Base-by-base conservation (phyloP, 2,888 invertebrate species). In the Abrostola tripartita region DNA sequence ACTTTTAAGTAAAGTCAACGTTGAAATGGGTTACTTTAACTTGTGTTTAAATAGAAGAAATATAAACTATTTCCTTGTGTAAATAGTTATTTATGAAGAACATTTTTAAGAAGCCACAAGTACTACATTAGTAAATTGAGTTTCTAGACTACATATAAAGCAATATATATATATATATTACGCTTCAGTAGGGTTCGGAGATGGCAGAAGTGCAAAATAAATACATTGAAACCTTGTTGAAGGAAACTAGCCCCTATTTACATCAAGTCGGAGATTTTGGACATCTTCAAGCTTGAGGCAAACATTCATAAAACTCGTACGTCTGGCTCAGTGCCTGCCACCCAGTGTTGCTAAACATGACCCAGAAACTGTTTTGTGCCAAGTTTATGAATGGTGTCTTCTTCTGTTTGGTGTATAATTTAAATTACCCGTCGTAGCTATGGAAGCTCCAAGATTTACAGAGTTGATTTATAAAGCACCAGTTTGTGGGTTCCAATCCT, bases 281-380 rank as follows among this genome's bases (percentile, higher is more conserved):
- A 49, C 69, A 68, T 61, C 24, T 54, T 35, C n/a, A n/a, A 54
- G 12, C 65, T 74, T 62, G 7, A 60, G 56, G 71, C 62, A 62
- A 56, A 54, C 52, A 61, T 61, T 49, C 51, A 38, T 24, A 12
- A 49, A 40, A 52, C 10, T 40, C 59, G 50, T 65, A 53, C 59
- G 35, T 41, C 69, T 65, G 60, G 60, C 72, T 51, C 42, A 5
- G 50, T 68, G 57, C 65, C 78, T 64, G 40, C 6, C 52, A 52
- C 54, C 52, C 60, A 47, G 55, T 64, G 55, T 24, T 75, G 52
- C 47, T 51, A 51, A 61, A 49, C 41, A 54, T 63, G 69, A 56
- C 60, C 67, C 61, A 77, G 50, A 68, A 69, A 61, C 24, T 41
- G 38, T n/a, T 35, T 11, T 44, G 44, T 14, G 44, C 14, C n/a